Base-by-base conservation (phyloP, 2,113 vertebrate species). In the Gnathonemus echidnorhynchus region DNA sequence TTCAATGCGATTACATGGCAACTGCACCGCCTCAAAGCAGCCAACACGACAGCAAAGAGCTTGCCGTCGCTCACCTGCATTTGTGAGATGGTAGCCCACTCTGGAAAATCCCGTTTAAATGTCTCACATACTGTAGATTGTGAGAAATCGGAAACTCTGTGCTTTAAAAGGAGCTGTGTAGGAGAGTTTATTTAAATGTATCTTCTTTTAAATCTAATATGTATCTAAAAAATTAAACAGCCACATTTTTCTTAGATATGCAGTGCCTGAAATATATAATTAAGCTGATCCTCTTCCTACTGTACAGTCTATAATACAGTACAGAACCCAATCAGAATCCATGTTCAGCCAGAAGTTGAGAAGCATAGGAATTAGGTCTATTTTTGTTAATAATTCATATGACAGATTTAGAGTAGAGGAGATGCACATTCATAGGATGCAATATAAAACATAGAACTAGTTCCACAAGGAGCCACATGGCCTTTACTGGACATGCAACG, bases 1-100 rank as follows among this genome's bases (percentile, higher is more conserved):
- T 90, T 90, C 93, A 94, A 94, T 92, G 92, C 91, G 93, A 93
- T 94, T 94, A 94, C 92, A 93, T 90, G 92, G 93, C 89, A 91
- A 90, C 83, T 87, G 91, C 62, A 48, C 90, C 90, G 90, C 91
- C 90, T 92, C 89, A 91, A 93, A 92, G 80, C 77, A 92, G 88
- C 90, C 90, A 90, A 91, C 92, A 88, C 74, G 90, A 89, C 89
- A 91, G 53, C 91, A 91, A 77, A 89, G 88, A 89, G 35, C 85
- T 39, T 52, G 46, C 88, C n/a, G 66, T 86, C 88, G 83, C 84
- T 89, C 88, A 87, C 84, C 48, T 89, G 89, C 89, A 46, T 48
- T 86, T 15, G 49, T 24, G 88, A 53, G 53, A 89, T 24, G 74
- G 88, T 27, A 56, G 84, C 45, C 80, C 39, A 56, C 80, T 27